Conservation (phyloP, 2,797 vertebrate species). For the Glossophaga mutica region DNA sequence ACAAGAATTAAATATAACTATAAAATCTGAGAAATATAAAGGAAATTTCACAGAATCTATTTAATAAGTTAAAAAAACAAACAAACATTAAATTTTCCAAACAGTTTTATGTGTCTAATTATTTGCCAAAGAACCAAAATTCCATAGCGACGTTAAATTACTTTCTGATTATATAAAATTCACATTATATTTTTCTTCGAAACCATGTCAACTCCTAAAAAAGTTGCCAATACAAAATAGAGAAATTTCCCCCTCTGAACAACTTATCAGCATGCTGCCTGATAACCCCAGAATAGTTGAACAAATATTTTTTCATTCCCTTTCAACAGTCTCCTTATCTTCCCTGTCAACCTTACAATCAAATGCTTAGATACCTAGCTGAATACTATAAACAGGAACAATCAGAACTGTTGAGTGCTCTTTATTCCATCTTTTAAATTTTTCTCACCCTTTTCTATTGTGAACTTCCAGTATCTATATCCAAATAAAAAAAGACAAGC, state of each 20-base stretch:
- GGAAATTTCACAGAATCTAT: not conserved
- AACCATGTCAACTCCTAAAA: conserved; percentile 24
- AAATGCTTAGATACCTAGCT: not conserved
- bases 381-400: not conserved
- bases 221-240: not conserved
- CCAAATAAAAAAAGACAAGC: not conserved
- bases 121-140: not conserved
- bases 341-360: not conserved
- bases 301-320: not conserved
- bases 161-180: not conserved
- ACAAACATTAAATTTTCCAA: not conserved
- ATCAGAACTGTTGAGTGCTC: not conserved
- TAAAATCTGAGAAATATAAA: not conserved
- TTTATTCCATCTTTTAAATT: not conserved
- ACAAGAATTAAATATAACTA: conserved; percentile 25
- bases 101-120: not conserved
- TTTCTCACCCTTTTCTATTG: not conserved
- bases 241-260: not conserved
- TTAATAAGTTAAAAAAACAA: not conserved
- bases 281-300: not conserved
- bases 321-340: not conserved
- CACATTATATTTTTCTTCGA: not conserved
- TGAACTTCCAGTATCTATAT: not conserved
- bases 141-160: not conserved
- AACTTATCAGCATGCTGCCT: not conserved